A percentile compares a stretch with the other conserved stretches of the same genome.
phyloP scores from a whole-genome alignment of 2,888 invertebrate species.

The Melanchra persicariae region DNA sequence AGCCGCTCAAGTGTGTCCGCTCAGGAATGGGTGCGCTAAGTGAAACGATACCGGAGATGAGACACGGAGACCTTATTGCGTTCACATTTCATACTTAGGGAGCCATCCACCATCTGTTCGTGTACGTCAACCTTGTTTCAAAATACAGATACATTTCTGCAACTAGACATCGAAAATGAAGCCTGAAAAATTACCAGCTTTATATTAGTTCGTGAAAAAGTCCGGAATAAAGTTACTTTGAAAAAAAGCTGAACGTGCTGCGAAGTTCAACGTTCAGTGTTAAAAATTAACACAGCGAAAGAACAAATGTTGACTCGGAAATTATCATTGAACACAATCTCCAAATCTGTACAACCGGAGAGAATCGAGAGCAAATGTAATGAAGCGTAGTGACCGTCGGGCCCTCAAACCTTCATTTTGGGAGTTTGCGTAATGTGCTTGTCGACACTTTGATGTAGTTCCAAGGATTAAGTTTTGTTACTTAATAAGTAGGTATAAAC shows the following conservation, averaged over 20 bases:
- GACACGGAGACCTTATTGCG: constrained; percentile 71
- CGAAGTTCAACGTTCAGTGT: constrained; percentile 26
- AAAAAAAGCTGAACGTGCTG: constrained; percentile 26
- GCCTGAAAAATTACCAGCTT: not conserved
- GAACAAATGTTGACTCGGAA: constrained; percentile 50
- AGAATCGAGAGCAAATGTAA: constrained; percentile 44
- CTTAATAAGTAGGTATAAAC: constrained; percentile 28
- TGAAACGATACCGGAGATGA: constrained; percentile 86
- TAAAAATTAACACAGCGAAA: constrained; percentile 41
- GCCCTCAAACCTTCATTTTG: constrained; percentile 21
- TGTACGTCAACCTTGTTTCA: constrained; percentile 14
- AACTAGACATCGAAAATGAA: not conserved
- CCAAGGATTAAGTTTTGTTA: constrained; percentile 30
- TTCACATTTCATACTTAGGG: constrained; percentile 74
- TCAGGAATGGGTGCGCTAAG: constrained; percentile 78
- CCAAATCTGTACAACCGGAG: constrained; percentile 33
- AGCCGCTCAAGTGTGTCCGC: constrained; percentile 78
- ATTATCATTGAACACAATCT: constrained; percentile 47
- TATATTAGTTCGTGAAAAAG: not conserved
- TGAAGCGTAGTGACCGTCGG: constrained; percentile 49
- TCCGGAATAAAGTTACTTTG: not conserved
- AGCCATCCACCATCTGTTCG: constrained; percentile 54
- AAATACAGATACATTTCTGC: constrained; percentile 4
- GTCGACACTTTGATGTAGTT: constrained; percentile 51
- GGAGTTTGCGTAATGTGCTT: constrained; percentile 39